Base-by-base conservation (phyloP, 1,140 invertebrate species). In the Phymorhynchus buccinoides region DNA sequence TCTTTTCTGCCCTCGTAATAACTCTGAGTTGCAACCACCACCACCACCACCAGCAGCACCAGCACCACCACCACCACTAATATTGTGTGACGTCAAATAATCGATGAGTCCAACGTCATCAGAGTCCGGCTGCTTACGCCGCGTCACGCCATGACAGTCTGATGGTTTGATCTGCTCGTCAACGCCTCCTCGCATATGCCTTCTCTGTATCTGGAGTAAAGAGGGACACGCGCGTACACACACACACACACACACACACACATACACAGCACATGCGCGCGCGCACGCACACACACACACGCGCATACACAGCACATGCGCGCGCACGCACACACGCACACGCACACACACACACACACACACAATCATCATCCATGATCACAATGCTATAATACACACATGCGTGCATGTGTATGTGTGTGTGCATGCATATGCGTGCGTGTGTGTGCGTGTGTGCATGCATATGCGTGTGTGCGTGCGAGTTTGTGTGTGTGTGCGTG, bases 331-430 rank as follows among this genome's bases (percentile, higher is more conserved):
- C 52, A 27, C 52, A 27, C 52, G 52, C 52, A 56, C 52, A 56
- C 52, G 27, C 66, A n/a, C 66, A 71, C 66, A n/a, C 66, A 71
- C 27, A 71, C 66, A 71, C 12, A 71, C 27, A 71, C 66, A 56
- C n/a, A n/a, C n/a, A n/a, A n/a, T n/a, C n/a, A n/a, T n/a, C n/a
- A 52, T 52, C 22, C 12, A 14, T n/a, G 48, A 0, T 52, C 22
- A 52, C 48, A 52, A 52, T 52, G 48, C 12, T 18, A 52, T 9
- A 9, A 52, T 52, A n/a, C n/a, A n/a, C n/a, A n/a, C n/a, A n/a
- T n/a, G n/a, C n/a, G n/a, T n/a, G n/a, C n/a, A n/a, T n/a, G n/a
- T 48, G 18, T 48, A 48, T 48, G 18, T 48, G 44, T 48, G 44
- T 32, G 68, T 32, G 35, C n/a, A 12, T 32, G n/a, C 1, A 73